Conservation (phyloP, 1,140 invertebrate genomes). For the Chlorops oryzae region DNA sequence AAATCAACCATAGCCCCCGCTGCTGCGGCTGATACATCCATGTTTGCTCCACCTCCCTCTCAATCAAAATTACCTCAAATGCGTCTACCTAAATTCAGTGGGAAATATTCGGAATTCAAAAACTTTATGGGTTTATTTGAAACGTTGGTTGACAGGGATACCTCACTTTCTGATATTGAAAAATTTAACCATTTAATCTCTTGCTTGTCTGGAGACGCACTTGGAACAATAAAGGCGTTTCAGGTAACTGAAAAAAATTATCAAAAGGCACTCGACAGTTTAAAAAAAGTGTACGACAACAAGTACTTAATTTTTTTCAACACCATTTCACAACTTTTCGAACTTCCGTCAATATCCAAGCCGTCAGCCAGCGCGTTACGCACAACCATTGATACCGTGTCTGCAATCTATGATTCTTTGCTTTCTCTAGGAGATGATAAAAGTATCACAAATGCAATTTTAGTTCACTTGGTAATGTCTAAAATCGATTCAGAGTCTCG, state of each 20-base stretch:
- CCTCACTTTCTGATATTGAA: slow-evolving; percentile 6
- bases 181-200: slow-evolving; percentile 16
- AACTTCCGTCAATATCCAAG: slow-evolving; percentile 1
- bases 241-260: slow-evolving; percentile 10
- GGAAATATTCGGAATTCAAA: slow-evolving; percentile 9
- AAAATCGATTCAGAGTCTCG: slow-evolving; percentile 9
- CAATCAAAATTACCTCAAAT: slow-evolving; percentile 3
- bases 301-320: slow-evolving; percentile 8
- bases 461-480: slow-evolving; percentile 12
- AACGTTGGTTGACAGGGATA: slow-evolving; percentile 3
- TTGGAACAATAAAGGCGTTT: slow-evolving; percentile 9
- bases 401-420: slow-evolving; percentile 11
- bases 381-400: slow-evolving; percentile 7
- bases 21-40: no score
- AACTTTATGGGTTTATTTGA: slow-evolving; percentile 2
- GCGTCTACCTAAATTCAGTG: slow-evolving; percentile 5
- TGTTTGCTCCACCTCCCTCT: no score
- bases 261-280: slow-evolving; percentile 10
- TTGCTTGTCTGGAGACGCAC: no score
- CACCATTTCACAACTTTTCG: neutral
- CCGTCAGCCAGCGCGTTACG: slow-evolving; percentile 6
- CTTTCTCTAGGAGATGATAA: slow-evolving; percentile 11
- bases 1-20: neutral
- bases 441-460: slow-evolving; percentile 3
- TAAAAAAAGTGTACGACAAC: slow-evolving; percentile 12